phyloP scores from a whole-genome alignment of 2,113 vertebrate genomes.

The Tricholaema leucomelas region DNA sequence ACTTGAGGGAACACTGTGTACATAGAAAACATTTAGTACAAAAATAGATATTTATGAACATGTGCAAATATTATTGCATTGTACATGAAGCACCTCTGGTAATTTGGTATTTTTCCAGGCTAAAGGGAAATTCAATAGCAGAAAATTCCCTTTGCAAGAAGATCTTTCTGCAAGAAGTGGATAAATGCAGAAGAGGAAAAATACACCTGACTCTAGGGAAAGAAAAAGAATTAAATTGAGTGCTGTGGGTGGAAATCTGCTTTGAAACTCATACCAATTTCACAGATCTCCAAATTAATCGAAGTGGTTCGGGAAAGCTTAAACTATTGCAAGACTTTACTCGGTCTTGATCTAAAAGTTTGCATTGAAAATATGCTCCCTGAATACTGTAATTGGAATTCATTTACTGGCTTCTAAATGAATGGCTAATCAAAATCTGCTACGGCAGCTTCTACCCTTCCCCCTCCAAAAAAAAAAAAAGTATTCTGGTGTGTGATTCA shows the following conservation, averaged over 20 bases:
- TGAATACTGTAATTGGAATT: constrained; percentile 6
- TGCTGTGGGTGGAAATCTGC: not conserved
- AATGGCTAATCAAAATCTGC: constrained; percentile 2
- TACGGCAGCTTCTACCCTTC: not conserved
- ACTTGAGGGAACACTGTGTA: not conserved
- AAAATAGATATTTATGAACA: not conserved
- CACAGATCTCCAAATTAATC: constrained; percentile 4
- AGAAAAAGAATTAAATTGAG: not conserved
- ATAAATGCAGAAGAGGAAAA: not conserved
- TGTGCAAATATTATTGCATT: not conserved
- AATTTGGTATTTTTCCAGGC: not conserved
- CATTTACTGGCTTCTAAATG: not conserved
- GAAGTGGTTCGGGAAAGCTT: not conserved
- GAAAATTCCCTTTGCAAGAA: not conserved
- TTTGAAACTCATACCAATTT: not conserved
- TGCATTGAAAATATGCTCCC: not conserved
- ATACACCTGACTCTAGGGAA: not conserved
- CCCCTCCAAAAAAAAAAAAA: not conserved
- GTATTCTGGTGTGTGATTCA: not conserved
- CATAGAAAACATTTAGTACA: not conserved
- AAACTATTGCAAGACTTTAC: not conserved
- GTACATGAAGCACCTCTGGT: not conserved
- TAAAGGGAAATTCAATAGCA: not conserved
- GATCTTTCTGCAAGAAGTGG: not conserved
- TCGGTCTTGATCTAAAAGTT: constrained; percentile 1